Base-by-base conservation (phyloP, 2,888 invertebrate species). In the Carpatolechia fugitivella region DNA sequence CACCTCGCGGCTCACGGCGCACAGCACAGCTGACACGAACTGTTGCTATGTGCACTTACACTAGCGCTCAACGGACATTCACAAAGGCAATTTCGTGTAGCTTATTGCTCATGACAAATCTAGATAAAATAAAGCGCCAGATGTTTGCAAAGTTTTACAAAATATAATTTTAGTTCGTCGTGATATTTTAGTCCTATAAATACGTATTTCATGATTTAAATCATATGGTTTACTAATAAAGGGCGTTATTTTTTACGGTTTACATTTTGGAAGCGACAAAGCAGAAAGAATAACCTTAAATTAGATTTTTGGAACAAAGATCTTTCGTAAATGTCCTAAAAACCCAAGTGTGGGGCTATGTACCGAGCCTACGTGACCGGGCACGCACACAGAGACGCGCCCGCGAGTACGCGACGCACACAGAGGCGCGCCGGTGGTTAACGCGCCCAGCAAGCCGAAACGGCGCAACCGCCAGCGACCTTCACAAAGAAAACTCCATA, bases 361-460 rank as follows among this genome's bases (percentile, higher is more conserved):
- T 74, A 73, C 73, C 74, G 80, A 82, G 89, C 87, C 87, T 89
- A 89, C 89, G 89, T 89, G 88, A 88, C 88, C 81, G 81, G 80
- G 70, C 81, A 66, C 83, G 64, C 85, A 80, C 85, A 86, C 86
- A 69, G 8, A 0, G 63, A 44, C 66, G 3, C 60, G 62, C 69
- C 68, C 72, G 70, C 72, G 66, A 65, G 74, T 71, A 66, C 68
- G 56, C 54, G 60, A 63, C 57, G 50, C 72, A 77, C 80, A 58
- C 85, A 83, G 82, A 82, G 81, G 58, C 52, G 36, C 67, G 60
- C 46, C 65, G 76, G 81, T 76, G 82, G 86, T 85, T 85, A 83
- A 81, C 69, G 74, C 77, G 16, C 49, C n/a, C 29, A 52, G 59
- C 62, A 10, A 30, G 51, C 13, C 60, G 46, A 63, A 78, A 74